Evolutionary conservation across 2,797 vertebrate species (phyloP).

Genomic region (Bradypodion pumilum): DNA sequence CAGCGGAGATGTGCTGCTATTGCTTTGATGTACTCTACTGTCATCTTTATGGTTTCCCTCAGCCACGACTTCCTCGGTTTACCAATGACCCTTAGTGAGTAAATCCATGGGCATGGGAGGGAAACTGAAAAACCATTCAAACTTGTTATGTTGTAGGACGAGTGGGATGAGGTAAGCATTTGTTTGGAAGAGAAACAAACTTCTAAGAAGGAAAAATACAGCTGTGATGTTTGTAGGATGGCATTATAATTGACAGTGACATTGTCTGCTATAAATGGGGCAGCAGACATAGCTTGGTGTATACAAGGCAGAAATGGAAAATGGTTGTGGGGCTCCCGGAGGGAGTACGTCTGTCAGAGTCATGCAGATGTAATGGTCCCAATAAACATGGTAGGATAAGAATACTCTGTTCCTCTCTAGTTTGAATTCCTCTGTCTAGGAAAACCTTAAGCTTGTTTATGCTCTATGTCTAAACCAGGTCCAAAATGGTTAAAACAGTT

Average conservation of each 20-base stretch:
- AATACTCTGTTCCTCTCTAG: neutral
- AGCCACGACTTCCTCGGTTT: slow-evolving; percentile 84
- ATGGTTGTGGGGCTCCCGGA: neutral
- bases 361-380: neutral
- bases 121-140: slow-evolving; percentile 28
- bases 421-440: neutral
- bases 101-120: slow-evolving; percentile 26
- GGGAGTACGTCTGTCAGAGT: neutral
- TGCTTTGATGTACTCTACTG: slow-evolving; percentile 86
- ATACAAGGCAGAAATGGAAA: neutral
- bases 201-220: neutral
- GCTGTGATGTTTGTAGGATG: neutral
- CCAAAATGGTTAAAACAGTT: neutral
- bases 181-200: neutral
- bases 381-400: neutral
- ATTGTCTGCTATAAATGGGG: accelerated
- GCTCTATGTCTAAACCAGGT: neutral
- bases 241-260: slow-evolving; percentile 1
- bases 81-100: slow-evolving; percentile 88
- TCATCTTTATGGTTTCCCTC: slow-evolving; percentile 85
- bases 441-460: neutral
- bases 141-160: slow-evolving; percentile 17
- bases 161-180: neutral
- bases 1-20: slow-evolving; percentile 87
- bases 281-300: neutral